These are phyloP conservation scores for Coptotermes formosanus DNA, from an alignment of 1,140 invertebrate species.

Conservation along the genomic window DNA sequence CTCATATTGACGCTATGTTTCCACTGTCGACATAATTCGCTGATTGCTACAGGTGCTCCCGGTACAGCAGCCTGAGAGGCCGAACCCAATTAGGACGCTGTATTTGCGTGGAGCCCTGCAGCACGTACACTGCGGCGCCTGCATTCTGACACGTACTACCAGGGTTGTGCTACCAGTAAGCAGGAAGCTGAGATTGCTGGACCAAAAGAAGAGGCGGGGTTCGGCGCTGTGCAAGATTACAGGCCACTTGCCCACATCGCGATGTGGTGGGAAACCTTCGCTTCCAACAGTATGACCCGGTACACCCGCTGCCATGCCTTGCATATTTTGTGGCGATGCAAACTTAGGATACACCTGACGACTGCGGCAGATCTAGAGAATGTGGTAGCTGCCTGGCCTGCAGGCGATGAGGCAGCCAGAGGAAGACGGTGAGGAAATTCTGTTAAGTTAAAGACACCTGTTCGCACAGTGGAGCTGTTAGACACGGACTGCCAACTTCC, in stretches of 20 bases:
- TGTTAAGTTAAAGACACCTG: too few relatives aligned
- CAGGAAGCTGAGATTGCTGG: slow-evolving; percentile 9
- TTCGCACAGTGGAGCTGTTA: too few relatives aligned
- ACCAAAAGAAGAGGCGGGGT: background rate
- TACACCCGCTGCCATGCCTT: background rate
- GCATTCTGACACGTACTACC: background rate
- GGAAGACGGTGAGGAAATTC: too few relatives aligned
- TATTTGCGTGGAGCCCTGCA: background rate
- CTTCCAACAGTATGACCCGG: background rate
- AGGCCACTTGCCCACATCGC: background rate
- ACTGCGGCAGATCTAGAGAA: too few relatives aligned
- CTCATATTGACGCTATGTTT: too few relatives aligned
- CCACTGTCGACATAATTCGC: too few relatives aligned
- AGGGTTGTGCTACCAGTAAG: background rate
- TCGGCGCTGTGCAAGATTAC: background rate
- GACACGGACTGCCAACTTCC: too few relatives aligned
- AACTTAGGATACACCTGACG: too few relatives aligned
- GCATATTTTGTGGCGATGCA: background rate
- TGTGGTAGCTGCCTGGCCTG: too few relatives aligned
- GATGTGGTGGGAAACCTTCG: background rate
- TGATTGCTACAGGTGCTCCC: too few relatives aligned
- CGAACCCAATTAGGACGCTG: background rate
- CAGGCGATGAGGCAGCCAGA: too few relatives aligned
- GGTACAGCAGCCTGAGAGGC: background rate
- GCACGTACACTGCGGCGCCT: background rate